Percentiles rank a stretch among this genome's conserved stretches.
Evolutionary conservation across 1,140 invertebrate species (phyloP).

Genomic region (Artemia franciscana): DNA sequence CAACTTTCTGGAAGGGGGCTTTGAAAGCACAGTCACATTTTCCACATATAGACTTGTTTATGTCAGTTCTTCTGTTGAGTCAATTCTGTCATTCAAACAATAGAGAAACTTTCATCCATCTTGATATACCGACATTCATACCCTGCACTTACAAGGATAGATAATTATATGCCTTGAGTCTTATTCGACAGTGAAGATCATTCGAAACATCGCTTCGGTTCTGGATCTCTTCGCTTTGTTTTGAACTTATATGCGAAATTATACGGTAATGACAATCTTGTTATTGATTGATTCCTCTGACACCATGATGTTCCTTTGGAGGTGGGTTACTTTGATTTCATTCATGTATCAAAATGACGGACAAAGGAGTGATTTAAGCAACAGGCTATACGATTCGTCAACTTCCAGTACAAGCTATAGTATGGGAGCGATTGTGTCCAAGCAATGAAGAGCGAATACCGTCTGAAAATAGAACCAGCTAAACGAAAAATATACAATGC

Average conservation of each 20-base stretch:
- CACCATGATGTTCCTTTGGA: background rate
- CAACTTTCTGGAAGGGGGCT: no score
- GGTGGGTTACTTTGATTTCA: no score
- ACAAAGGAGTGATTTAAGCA: no score
- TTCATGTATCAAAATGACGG: no score
- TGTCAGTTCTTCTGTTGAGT: background rate
- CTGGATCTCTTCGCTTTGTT: background rate
- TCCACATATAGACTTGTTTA: background rate
- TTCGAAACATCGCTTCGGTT: background rate
- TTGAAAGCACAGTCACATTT: no score
- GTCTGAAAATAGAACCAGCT: no score
- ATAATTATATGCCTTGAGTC: background rate
- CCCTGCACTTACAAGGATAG: background rate
- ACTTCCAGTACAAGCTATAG: no score
- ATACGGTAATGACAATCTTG: background rate
- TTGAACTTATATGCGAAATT: background rate
- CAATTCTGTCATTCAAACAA: background rate
- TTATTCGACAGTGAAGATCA: background rate
- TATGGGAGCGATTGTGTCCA: no score
- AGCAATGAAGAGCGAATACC: no score
- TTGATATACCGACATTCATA: background rate
- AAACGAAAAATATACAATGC: no score
- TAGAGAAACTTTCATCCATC: background rate
- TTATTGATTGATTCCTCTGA: background rate
- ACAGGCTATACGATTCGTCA: no score